Percentiles rank a stretch among this genome's conserved stretches.
Conservation (phyloP, 2,888 invertebrate genomes). For the Phengaris alcon region DNA sequence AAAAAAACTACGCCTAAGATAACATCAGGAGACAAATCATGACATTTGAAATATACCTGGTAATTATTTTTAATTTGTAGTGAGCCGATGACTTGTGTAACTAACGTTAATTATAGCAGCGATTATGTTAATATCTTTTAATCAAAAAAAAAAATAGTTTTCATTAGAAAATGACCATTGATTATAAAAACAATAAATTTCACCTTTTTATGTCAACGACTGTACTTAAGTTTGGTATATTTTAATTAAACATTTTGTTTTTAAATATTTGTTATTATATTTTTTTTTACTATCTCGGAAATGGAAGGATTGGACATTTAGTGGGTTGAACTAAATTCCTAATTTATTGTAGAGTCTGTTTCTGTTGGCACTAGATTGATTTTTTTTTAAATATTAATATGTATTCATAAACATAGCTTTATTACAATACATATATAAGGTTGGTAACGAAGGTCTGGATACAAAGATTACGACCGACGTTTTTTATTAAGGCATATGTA, state of each 20-base stretch:
- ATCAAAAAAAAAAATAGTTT: background rate
- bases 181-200: background rate
- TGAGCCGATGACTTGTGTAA: background rate
- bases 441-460: background rate
- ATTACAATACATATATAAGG: too few species aligned
- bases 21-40: background rate
- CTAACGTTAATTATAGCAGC: background rate
- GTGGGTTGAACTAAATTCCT: too few species aligned
- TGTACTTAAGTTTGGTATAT: background rate
- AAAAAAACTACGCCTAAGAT: background rate
- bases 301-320: too few species aligned
- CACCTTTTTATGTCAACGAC: background rate
- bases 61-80: conserved; percentile 8
- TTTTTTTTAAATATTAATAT: too few species aligned
- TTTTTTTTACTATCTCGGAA: too few species aligned
- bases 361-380: too few species aligned
- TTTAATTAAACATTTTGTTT: background rate
- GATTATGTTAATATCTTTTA: conserved; percentile 9
- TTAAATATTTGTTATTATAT: background rate
- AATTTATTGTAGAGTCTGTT: too few species aligned
- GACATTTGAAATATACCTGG: conserved; percentile 8
- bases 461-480: background rate
- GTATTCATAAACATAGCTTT: too few species aligned
- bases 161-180: background rate
- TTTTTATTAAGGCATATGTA: background rate